Evolutionary conservation across 1,140 invertebrate species (phyloP), one percentile per base, ranked within the genome.

Genomic region (Berghia stephanieae): DNA sequence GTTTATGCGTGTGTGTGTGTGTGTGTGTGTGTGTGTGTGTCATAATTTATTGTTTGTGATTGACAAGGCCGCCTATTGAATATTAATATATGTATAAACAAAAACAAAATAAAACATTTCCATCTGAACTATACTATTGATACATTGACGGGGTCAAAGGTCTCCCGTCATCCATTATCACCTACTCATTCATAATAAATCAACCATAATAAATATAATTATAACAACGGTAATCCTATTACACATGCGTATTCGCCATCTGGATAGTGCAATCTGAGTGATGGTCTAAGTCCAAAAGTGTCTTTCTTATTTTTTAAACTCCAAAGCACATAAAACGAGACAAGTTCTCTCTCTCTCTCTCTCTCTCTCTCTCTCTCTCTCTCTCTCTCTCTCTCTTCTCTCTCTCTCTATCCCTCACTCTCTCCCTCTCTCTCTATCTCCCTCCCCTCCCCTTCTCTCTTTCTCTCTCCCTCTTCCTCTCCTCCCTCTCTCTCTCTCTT

Each of bases 21-120:
- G 55, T 60, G 55, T 60, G 55, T 60, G 55, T 60, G 55, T 60
- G 55, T 60, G 55, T 60, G 55, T 60, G 55, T 60, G 55, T 60
- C 8, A 27, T n/a, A 27, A 31, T 60, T 6, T 60, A 31, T n/a
- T 60, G 55, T 60, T 6, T 60, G 55, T 60, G 55, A 2, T 6
- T 60, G 55, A n/a, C n/a, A n/a, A n/a, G n/a, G n/a, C n/a, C n/a
- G n/a, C n/a, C n/a, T n/a, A n/a, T n/a, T n/a, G n/a, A n/a, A n/a
- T 3, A 31, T 60, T n/a, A 2, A 31, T 60, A 6, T 60, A 31
- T 60, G 55, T 60, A 31, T 60, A 31, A 8, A 60, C 6, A 31
- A 60, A 8, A 21, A 27, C 8, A 18, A 16, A 16, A 1, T 52
- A 52, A 24, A 16, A 16, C 49, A 52, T 16, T 52, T 52, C 18